Conservation (phyloP, 2,888 invertebrate genomes). For the Andrena camellia region DNA sequence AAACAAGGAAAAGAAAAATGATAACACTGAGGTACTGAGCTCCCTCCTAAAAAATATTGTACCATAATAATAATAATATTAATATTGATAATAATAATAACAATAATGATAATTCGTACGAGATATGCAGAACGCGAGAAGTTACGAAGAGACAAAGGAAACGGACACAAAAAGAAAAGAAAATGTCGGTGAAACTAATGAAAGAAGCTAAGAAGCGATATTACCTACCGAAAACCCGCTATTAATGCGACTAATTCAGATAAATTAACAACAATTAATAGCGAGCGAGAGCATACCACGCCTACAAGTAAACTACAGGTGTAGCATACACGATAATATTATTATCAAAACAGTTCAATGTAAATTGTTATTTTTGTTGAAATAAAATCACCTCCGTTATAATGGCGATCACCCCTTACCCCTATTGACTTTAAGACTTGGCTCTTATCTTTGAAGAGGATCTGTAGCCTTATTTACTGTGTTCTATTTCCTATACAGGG, state of each 20-base stretch:
- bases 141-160: constrained; percentile 39
- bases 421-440: constrained; percentile 11
- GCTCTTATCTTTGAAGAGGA: background rate
- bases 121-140: constrained; percentile 45
- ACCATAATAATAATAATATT: constrained; percentile 56
- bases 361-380: constrained; percentile 86
- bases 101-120: constrained; percentile 10
- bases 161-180: background rate
- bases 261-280: constrained; percentile 80
- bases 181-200: constrained; percentile 16
- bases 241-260: constrained; percentile 75
- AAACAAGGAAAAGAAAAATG: constrained; percentile 6
- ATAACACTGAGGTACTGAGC: constrained; percentile 74
- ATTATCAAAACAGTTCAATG: constrained; percentile 85
- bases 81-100: constrained; percentile 21
- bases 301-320: constrained; percentile 82
- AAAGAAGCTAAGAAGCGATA: constrained; percentile 72
- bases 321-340: constrained; percentile 84
- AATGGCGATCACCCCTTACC: constrained; percentile 48
- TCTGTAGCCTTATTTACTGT: constrained; percentile 10
- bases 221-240: constrained; percentile 69
- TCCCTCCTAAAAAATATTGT: constrained; percentile 72
- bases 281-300: constrained; percentile 83
- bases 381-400: constrained; percentile 85
- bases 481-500: no score